A percentile compares a stretch with the other conserved stretches of the same genome.
These are phyloP conservation scores for Chrysodeixis includens DNA, from an alignment of 2,888 invertebrate species.

Conservation along the genomic window DNA sequence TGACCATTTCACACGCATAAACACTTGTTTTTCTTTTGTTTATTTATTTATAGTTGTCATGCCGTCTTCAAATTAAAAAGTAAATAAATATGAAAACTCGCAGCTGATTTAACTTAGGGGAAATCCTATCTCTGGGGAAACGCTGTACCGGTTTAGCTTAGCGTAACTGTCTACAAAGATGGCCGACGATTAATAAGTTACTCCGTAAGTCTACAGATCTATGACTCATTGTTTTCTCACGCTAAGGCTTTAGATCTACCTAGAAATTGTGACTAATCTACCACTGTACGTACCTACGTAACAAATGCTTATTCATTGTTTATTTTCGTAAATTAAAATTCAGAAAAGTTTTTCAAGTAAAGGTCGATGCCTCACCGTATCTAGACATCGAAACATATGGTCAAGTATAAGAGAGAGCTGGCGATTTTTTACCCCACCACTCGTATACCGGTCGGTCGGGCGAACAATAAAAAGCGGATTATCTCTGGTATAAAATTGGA, in stretches of 20 bases:
- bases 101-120: slow-evolving; percentile 39
- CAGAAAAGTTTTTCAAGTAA: slow-evolving; percentile 37
- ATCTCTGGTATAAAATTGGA: slow-evolving; percentile 82
- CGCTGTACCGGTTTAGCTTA: slow-evolving; percentile 52
- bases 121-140: slow-evolving; percentile 42
- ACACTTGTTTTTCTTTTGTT: slow-evolving; percentile 24
- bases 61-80: slow-evolving; percentile 34
- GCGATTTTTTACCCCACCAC: slow-evolving; percentile 59
- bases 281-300: slow-evolving; percentile 49
- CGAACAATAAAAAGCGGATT: slow-evolving; percentile 80
- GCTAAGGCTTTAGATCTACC: slow-evolving; percentile 65
- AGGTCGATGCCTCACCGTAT: slow-evolving; percentile 50
- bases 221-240: slow-evolving; percentile 79
- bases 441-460: slow-evolving; percentile 56
- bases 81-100: slow-evolving; percentile 24
- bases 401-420: slow-evolving; percentile 63
- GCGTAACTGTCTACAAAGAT: slow-evolving; percentile 51
- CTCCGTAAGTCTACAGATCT: slow-evolving; percentile 59
- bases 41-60: slow-evolving; percentile 52
- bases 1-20: slow-evolving; percentile 11
- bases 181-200: slow-evolving; percentile 54
- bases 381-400: slow-evolving; percentile 58
- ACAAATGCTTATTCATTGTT: slow-evolving; percentile 49
- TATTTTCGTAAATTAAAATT: slow-evolving; percentile 46
- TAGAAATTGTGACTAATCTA: slow-evolving; percentile 78